Evolutionary conservation across 2,113 vertebrate genomes (phyloP).

Genomic region (Ammospiza nelsoni): DNA sequence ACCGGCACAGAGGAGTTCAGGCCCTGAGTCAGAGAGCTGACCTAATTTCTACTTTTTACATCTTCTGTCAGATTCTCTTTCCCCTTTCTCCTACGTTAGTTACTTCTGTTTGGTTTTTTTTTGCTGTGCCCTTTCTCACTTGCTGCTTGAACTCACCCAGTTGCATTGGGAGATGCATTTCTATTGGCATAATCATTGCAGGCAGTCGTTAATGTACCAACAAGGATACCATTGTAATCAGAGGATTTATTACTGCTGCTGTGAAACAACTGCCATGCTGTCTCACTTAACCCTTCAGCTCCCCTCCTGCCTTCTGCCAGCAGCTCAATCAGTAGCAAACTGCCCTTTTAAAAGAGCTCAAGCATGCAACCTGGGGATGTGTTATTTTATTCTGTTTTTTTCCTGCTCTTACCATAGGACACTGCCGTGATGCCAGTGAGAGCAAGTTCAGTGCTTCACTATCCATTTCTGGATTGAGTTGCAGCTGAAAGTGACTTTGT

Average conservation of each 20-base stretch:
- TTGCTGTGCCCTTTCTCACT: neutral
- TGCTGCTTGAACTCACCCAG: neutral
- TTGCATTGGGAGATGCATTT: constrained; percentile 41
- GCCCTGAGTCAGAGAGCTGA: neutral
- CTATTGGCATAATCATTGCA: constrained; percentile 4
- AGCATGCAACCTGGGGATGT: neutral
- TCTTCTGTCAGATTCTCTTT: neutral
- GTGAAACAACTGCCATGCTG: neutral
- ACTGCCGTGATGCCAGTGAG: neutral
- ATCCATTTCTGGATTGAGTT: neutral
- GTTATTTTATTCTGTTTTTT: neutral
- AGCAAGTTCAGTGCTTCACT: neutral
- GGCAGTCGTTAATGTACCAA: constrained; percentile 32
- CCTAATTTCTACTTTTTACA: neutral
- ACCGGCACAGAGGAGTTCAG: neutral
- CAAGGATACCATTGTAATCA: constrained; percentile 38
- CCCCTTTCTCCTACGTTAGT: neutral
- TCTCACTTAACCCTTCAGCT: constrained; percentile 34
- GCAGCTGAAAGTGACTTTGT: neutral
- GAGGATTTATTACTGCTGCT: constrained; percentile 41
- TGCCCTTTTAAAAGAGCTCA: neutral
- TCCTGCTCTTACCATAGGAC: neutral
- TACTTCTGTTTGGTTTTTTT: neutral
- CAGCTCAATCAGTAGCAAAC: neutral
- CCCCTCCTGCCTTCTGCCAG: neutral